Base-by-base conservation (phyloP, 2,888 invertebrate species). In the Xylota sylvarum region DNA sequence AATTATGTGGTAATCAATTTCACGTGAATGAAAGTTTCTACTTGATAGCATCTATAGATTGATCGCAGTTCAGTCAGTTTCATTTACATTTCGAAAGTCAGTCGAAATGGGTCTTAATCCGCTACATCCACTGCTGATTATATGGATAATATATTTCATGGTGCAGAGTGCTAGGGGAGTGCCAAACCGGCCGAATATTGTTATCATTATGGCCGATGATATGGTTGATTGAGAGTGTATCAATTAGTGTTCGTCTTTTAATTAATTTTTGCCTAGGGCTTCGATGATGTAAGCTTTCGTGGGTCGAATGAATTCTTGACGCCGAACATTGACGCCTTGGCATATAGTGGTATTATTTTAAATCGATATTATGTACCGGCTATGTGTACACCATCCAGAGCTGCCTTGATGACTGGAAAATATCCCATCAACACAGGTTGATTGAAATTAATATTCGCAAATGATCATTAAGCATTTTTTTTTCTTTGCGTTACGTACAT, bases 231-330 rank as follows among this genome's bases (percentile, higher is more conserved):
- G 6, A 43, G 12, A 1, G n/a, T 23, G 10, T 30, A 14, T 6
- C 23, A 32, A 35, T 10, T 14, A 12, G 23, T 56, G 3, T 52
- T n/a, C 1, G 10, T 7, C 30, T 14, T 67, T 14, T 32, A 43
- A 37, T 60, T 62, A 43, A n/a, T 64, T 77, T 70, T 43, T 23
- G 12, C 37, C 92, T 92, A 98, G 98, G 98, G 98, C 10, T 98
- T 97, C 95, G 96, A 97, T 91, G 98, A 98, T 91, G 96, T 98
- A 2, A 96, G 97, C 69, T 98, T 97, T 91, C 98, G 97, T 89
- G 98, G 98, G 0, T 97, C 97, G 0, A 94, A 96, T 90, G 96
- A 98, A 93, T 97, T 98, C 88, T 94, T 96, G 62, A 98, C 98
- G 0, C 98, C 98, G 0, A 98, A 98, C 90, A 96, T 98, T 74